Evolutionary conservation across 2,113 vertebrate species (phyloP), one percentile per base, ranked within the genome.

Genomic region (Rhea pennata): DNA sequence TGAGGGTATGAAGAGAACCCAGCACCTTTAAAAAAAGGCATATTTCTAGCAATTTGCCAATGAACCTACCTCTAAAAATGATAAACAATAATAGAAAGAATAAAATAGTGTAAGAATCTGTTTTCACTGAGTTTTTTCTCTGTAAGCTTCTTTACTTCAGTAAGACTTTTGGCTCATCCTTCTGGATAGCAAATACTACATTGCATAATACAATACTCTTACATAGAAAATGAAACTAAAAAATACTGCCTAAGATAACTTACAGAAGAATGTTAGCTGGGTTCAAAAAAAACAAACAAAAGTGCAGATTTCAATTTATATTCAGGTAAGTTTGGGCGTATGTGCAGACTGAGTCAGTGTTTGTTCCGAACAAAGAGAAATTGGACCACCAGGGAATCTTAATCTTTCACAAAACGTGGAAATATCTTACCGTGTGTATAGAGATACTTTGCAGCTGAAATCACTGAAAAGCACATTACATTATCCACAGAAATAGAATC

Each of bases 361-460:
- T 96, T 97, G 94, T 93, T 95, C 70, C 88, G 29, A 56, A 40
- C 56, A 53, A 53, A 92, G 29, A 79, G 73, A 95, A 90, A 69
- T 2, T 33, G 61, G 92, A 96, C 91, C 92, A 94, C 83, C 17
- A 3, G 73, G 59, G 66, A 91, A 88, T 96, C 96, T 84, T 74
- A 93, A 84, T 88, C 76, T 94, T 77, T n/a, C 51, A 87, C 42
- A 36, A 84, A 96, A 97, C 77, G 36, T 1, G 2, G 70, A 72
- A 93, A 94, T 84, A 78, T 23, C 16, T 50, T 95, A 79, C 84
- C 65, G 59, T 92, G n/a, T 48, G 48, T 61, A 59, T 51, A 72
- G 74, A 90, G 29, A 84, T 88, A 71, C 17, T 78, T 62, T 76
- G 70, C 91, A 86, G 79, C 21, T 11, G 44, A 78, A 62, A 70